Conservation (phyloP, 1,140 invertebrate genomes). For the Neocloeon triangulifer region DNA sequence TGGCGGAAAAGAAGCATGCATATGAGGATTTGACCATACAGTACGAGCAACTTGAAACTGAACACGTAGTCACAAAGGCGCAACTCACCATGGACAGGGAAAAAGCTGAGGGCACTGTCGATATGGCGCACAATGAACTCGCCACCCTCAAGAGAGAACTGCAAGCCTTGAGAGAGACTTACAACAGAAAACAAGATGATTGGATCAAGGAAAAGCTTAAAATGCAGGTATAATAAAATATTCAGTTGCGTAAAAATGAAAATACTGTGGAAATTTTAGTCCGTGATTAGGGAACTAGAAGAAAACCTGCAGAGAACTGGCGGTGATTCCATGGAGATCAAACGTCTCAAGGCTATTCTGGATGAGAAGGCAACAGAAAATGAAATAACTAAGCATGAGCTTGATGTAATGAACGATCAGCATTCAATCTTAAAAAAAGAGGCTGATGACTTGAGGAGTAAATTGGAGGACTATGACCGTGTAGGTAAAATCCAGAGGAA, state of each 20-base stretch:
- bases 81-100: slow-evolving; percentile 56
- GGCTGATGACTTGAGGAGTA: slow-evolving; percentile 52
- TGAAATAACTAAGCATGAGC: slow-evolving; percentile 44
- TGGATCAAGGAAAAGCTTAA: slow-evolving; percentile 54
- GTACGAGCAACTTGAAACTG: slow-evolving; percentile 61
- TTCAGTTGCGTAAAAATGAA: too few species aligned
- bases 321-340: slow-evolving; percentile 33
- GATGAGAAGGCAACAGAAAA: slow-evolving; percentile 53
- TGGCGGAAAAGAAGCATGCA: slow-evolving; percentile 39
- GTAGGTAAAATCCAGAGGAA: slow-evolving; percentile 59
- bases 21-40: slow-evolving; percentile 57
- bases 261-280: slow-evolving; percentile 18
- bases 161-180: slow-evolving; percentile 38
- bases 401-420: slow-evolving; percentile 43
- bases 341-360: slow-evolving; percentile 37
- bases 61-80: slow-evolving; percentile 54
- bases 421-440: slow-evolving; percentile 38
- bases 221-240: slow-evolving; percentile 28
- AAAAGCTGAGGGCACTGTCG: slow-evolving; percentile 23
- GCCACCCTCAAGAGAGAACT: slow-evolving; percentile 36
- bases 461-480: slow-evolving; percentile 66
- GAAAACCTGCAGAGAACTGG: slow-evolving; percentile 25
- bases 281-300: slow-evolving; percentile 38
- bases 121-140: slow-evolving; percentile 25
- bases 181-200: slow-evolving; percentile 36